Conservation (phyloP, 1,140 invertebrate species). For the Papilio glaucus region DNA sequence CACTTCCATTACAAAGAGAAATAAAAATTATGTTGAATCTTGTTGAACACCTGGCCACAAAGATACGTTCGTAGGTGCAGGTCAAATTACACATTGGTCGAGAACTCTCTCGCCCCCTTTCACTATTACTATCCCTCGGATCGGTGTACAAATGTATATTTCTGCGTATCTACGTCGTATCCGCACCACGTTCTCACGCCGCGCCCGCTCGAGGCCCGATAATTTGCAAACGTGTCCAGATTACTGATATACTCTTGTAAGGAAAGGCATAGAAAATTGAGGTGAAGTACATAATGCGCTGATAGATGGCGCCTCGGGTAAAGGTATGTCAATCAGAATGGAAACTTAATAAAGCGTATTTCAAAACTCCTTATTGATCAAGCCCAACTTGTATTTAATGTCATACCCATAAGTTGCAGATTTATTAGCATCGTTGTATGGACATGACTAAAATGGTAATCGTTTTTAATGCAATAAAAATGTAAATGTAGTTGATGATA, state of each 20-base stretch:
- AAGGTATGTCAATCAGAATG: background rate
- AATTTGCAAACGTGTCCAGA: slow-evolving; percentile 19
- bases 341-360: slow-evolving; percentile 4
- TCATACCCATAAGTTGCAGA: background rate
- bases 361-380: background rate
- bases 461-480: background rate
- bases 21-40: slow-evolving; percentile 4
- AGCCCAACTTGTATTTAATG: background rate
- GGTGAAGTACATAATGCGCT: background rate
- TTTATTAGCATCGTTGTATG: background rate
- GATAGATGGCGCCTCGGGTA: background rate
- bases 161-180: background rate
- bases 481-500: background rate
- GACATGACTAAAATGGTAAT: slow-evolving; percentile 1
- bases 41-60: background rate
- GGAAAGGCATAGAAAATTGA: slow-evolving; percentile 1
- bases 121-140: slow-evolving; percentile 54
- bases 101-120: slow-evolving; percentile 59
- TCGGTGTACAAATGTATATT: slow-evolving; percentile 36
- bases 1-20: background rate
- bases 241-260: background rate
- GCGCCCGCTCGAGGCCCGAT: slow-evolving; percentile 1
- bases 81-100: slow-evolving; percentile 40
- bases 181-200: slow-evolving; percentile 1
- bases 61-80: slow-evolving; percentile 32